Conservation (phyloP, 2,888 invertebrate species). For the Ochropacha duplaris region DNA sequence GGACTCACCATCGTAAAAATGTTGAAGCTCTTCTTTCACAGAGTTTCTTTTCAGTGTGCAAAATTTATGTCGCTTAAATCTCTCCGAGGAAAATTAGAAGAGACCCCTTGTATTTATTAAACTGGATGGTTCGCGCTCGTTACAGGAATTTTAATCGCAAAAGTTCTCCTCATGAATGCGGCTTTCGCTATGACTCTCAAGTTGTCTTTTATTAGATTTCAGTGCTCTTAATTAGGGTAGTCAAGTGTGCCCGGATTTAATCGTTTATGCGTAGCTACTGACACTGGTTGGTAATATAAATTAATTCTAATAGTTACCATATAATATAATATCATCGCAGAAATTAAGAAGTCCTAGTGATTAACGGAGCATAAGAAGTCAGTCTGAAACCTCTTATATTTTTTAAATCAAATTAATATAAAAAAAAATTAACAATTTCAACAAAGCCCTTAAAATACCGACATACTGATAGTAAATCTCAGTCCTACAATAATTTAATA, state of each 20-base stretch:
- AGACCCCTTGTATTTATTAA: conserved; percentile 76
- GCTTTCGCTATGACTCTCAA: conserved; percentile 66
- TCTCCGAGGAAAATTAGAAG: conserved; percentile 78
- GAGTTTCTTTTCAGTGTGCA: conserved; percentile 80
- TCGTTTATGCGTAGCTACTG: conserved; percentile 43
- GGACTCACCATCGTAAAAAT: conserved; percentile 79
- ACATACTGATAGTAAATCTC: too few relatives aligned
- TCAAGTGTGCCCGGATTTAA: conserved; percentile 68
- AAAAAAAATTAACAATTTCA: too few relatives aligned
- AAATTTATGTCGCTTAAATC: conserved; percentile 80
- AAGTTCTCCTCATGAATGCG: conserved; percentile 81
- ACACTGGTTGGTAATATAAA: neutral
- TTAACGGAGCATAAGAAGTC: neutral
- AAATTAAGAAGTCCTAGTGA: neutral
- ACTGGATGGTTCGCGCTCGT: conserved; percentile 76
- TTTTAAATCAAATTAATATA: too few relatives aligned
- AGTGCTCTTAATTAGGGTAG: conserved; percentile 74
- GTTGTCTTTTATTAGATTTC: conserved; percentile 80
- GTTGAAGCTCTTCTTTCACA: conserved; percentile 78
- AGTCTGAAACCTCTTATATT: too few relatives aligned
- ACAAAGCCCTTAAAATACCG: too few relatives aligned
- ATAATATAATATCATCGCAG: neutral
- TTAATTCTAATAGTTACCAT: neutral
- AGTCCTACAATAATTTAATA: neutral
- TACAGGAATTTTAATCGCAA: conserved; percentile 79